Percentiles rank a stretch among this genome's conserved stretches.
These are phyloP conservation scores for Catagonus wagneri DNA, from an alignment of 2,113 vertebrate genomes.

Conservation along the genomic window DNA sequence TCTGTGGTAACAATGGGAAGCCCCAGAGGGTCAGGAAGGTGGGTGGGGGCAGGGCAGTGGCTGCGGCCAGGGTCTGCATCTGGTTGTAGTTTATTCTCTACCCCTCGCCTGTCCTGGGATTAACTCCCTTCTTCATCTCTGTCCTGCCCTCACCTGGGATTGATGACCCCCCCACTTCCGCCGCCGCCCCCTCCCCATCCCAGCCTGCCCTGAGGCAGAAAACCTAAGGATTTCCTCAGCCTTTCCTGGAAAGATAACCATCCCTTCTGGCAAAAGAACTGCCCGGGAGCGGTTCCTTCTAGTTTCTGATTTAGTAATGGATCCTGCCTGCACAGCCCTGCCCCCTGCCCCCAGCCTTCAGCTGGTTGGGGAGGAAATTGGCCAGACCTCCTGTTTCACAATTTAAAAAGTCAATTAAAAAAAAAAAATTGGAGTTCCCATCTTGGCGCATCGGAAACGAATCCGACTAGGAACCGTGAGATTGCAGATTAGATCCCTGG, in stretches of 20 bases:
- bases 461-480: no score
- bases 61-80: background rate
- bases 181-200: no score
- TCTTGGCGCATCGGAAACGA: no score
- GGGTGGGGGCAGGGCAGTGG: accelerated
- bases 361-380: slow-evolving; percentile 8
- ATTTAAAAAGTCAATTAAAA: background rate
- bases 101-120: background rate
- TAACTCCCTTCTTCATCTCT: background rate
- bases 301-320: background rate
- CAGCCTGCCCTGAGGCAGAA: background rate
- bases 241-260: slow-evolving; percentile 36
- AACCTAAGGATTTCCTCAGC: slow-evolving; percentile 27
- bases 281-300: background rate
- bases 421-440: background rate
- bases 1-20: background rate
- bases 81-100: background rate
- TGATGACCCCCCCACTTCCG: background rate
- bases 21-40: background rate
- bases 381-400: background rate
- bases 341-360: background rate
- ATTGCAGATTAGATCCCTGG: no score
- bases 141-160: background rate
- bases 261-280: background rate
- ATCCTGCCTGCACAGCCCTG: background rate